Base-by-base conservation (phyloP, 2,113 vertebrate genomes). In the Hirundichthys speculiger region DNA sequence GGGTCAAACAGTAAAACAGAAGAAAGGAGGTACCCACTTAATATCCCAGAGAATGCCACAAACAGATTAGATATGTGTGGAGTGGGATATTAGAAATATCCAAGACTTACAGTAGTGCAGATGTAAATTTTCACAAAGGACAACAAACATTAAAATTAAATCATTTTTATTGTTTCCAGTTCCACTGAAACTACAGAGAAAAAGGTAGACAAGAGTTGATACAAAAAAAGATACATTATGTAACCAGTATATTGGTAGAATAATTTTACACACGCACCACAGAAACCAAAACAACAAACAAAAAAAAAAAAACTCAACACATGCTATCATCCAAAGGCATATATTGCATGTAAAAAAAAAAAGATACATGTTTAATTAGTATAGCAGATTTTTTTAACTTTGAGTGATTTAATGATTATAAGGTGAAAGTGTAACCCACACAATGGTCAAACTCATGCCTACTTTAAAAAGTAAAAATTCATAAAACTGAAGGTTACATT, bases 101-200 rank as follows among this genome's bases (percentile, higher is more conserved):
- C n/a, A n/a, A n/a, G n/a, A n/a, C n/a, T n/a, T n/a, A n/a, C n/a
- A n/a, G n/a, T n/a, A n/a, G n/a, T n/a, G n/a, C n/a, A n/a, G n/a
- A n/a, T n/a, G n/a, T n/a, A n/a, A 41, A 1, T 41, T 41, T 41
- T 41, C 16, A 5, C 40, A 45, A 43, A 58, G 40, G 11, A 75
- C 48, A 73, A 53, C 50, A 54, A 8, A 53, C 22, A 54, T 2
- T 8, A 10, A 15, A 46, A 52, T 45, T 70, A 46, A 27, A 59
- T 48, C 1, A 13, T 38, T 64, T 80, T 82, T 85, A 85, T 83
- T 77, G 24, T 57, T 64, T 8, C 47, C 41, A 70, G 62, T 74
- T 81, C 79, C 22, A 79, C 69, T 77, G 48, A 42, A 57, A 57
- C 76, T 53, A 63, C 47, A 75, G 16, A 62, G 24, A 24, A 50